A percentile compares a stretch with the other conserved stretches of the same genome.
These are phyloP conservation scores for Drosophila rhopaloa DNA, from an alignment of 1,140 invertebrate species.

Conservation along the genomic window DNA sequence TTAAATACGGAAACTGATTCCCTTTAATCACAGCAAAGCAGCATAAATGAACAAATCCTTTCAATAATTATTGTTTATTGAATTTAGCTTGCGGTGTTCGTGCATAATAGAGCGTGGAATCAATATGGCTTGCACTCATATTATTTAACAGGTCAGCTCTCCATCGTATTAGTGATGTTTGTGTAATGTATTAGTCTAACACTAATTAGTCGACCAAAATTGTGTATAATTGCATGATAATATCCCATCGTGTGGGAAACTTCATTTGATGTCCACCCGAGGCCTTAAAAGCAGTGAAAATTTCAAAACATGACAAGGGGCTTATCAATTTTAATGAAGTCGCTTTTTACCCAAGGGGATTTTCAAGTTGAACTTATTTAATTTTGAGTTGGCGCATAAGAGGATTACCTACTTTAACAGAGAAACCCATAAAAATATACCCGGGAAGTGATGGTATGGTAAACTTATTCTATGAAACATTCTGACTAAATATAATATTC, in stretches of 20 bases:
- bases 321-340: constrained; percentile 22
- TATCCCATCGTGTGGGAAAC: background rate
- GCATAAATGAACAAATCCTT: constrained; percentile 5
- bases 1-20: background rate
- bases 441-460: no score
- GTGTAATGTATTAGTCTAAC: constrained; percentile 32
- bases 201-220: constrained; percentile 27
- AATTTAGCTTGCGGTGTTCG: background rate
- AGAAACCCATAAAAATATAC: no score
- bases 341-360: constrained; percentile 4
- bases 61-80: background rate
- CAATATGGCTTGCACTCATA: background rate
- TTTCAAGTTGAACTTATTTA: constrained; percentile 36
- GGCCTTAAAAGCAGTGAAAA: constrained; percentile 12
- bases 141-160: background rate
- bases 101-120: constrained; percentile 17
- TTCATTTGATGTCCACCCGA: constrained; percentile 7
- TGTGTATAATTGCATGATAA: constrained; percentile 14
- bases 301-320: constrained; percentile 22
- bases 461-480: background rate
- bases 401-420: constrained; percentile 5
- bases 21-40: background rate
- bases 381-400: constrained; percentile 23
- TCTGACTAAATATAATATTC: background rate
- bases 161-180: background rate